Evolutionary conservation across 1,140 invertebrate species (phyloP).

Genomic region (Dolichoris vasculosae): DNA sequence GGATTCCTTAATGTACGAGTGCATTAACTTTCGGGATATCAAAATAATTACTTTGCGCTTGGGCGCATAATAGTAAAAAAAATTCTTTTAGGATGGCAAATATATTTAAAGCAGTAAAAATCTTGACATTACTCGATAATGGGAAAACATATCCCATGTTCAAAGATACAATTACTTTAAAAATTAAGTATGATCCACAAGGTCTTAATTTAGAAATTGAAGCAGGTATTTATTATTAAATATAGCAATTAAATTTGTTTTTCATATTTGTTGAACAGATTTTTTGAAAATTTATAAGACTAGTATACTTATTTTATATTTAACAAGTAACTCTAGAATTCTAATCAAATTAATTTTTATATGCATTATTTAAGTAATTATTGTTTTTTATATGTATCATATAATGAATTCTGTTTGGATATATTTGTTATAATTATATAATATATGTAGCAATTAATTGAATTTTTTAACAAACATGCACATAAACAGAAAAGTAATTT

Average conservation of each 20-base stretch:
- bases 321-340: too few species aligned
- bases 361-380: too few species aligned
- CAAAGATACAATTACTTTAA: slow-evolving; percentile 80
- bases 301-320: too few species aligned
- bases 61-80: background rate
- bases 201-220: slow-evolving; percentile 82
- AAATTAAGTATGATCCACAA: slow-evolving; percentile 85
- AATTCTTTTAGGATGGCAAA: slow-evolving; percentile 79
- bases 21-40: background rate
- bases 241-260: slow-evolving; percentile 25
- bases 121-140: slow-evolving; percentile 81
- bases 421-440: too few species aligned
- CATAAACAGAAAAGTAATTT: too few species aligned
- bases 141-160: slow-evolving; percentile 80
- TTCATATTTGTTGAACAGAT: background rate
- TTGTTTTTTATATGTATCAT: too few species aligned
- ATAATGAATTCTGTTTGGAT: too few species aligned
- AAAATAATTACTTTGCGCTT: background rate
- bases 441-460: too few species aligned
- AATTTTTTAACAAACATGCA: too few species aligned
- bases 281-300: background rate
- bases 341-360: too few species aligned
- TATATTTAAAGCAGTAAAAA: slow-evolving; percentile 81
- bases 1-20: background rate
- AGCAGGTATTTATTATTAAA: slow-evolving; percentile 69